Evolutionary conservation across 2,113 vertebrate species (phyloP).

Genomic region (Lophius piscatorius): DNA sequence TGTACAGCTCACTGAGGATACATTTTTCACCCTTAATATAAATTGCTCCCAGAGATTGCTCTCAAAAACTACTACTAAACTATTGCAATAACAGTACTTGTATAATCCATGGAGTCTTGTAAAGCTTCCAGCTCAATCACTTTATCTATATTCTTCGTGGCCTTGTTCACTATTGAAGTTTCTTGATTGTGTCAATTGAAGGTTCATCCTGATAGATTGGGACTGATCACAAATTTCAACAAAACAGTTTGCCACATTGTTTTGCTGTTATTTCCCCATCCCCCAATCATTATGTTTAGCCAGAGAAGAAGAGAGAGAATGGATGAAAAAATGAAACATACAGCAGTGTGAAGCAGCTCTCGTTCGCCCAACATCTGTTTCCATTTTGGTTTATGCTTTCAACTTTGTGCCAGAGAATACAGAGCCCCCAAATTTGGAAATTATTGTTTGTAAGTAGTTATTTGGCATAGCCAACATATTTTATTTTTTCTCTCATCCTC

Average conservation of each 20-base stretch:
- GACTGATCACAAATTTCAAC: conserved; percentile 16
- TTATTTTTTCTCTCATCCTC: conserved; percentile 47
- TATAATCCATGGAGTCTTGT: too few relatives aligned
- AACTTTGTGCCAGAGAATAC: conserved; percentile 65
- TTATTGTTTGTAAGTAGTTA: conserved; percentile 73
- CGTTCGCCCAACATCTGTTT: conserved; percentile 74
- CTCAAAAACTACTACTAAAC: too few relatives aligned
- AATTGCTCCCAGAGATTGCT: too few relatives aligned
- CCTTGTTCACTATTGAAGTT: conserved; percentile 27
- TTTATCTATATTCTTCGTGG: conserved; percentile 13
- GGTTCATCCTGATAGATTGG: conserved; percentile 19
- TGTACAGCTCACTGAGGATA: too few relatives aligned
- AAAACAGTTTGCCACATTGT: conserved; percentile 35
- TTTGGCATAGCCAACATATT: conserved; percentile 51
- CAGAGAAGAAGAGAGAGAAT: conserved; percentile 53
- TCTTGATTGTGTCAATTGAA: conserved; percentile 5
- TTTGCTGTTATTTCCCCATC: conserved; percentile 40
- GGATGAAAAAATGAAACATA: conserved; percentile 58
- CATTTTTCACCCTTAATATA: too few relatives aligned
- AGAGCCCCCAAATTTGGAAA: conserved; percentile 61
- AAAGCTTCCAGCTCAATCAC: too few relatives aligned
- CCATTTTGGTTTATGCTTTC: conserved; percentile 74
- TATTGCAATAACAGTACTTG: too few relatives aligned
- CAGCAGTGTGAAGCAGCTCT: conserved; percentile 47
- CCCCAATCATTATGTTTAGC: conserved; percentile 66